These are phyloP conservation scores for Oscheius sp. DNA, from an alignment of 2,888 invertebrate genomes.

Conservation along the genomic window DNA sequence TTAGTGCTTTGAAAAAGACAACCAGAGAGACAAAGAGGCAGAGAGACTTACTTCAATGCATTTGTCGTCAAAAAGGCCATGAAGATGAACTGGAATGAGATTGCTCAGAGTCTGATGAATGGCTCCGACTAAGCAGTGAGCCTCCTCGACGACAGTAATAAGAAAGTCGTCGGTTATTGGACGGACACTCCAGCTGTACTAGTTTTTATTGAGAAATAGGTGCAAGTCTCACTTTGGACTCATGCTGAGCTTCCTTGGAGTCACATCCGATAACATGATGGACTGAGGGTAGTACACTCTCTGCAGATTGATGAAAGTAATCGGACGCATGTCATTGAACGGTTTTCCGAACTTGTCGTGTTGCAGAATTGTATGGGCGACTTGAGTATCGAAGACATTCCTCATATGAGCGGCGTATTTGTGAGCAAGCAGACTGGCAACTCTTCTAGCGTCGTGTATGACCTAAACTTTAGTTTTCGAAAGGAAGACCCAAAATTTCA, in stretches of 20 bases:
- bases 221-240: slow-evolving; percentile 59
- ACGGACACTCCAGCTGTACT: slow-evolving; percentile 68
- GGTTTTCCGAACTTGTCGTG: slow-evolving; percentile 89
- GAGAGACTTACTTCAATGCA: slow-evolving; percentile 54
- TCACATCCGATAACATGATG: slow-evolving; percentile 88
- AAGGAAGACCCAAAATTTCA: slow-evolving; percentile 19
- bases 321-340: slow-evolving; percentile 92
- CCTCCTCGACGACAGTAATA: slow-evolving; percentile 67
- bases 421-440: slow-evolving; percentile 64
- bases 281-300: slow-evolving; percentile 77
- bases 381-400: slow-evolving; percentile 72
- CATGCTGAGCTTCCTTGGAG: slow-evolving; percentile 81
- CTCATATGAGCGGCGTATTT: slow-evolving; percentile 69
- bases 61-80: slow-evolving; percentile 68
- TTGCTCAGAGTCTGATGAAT: slow-evolving; percentile 67
- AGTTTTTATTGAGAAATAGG: not conserved
- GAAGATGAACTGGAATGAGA: slow-evolving; percentile 65
- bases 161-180: slow-evolving; percentile 70
- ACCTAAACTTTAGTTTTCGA: slow-evolving; percentile 43
- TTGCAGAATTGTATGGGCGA: slow-evolving; percentile 90
- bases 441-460: slow-evolving; percentile 68
- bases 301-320: slow-evolving; percentile 86
- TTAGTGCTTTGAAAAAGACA: not conserved
- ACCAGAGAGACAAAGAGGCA: too few species aligned
- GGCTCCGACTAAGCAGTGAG: slow-evolving; percentile 67